Evolutionary conservation across 2,797 vertebrate genomes (phyloP).

Genomic region (Characodon lateralis): DNA sequence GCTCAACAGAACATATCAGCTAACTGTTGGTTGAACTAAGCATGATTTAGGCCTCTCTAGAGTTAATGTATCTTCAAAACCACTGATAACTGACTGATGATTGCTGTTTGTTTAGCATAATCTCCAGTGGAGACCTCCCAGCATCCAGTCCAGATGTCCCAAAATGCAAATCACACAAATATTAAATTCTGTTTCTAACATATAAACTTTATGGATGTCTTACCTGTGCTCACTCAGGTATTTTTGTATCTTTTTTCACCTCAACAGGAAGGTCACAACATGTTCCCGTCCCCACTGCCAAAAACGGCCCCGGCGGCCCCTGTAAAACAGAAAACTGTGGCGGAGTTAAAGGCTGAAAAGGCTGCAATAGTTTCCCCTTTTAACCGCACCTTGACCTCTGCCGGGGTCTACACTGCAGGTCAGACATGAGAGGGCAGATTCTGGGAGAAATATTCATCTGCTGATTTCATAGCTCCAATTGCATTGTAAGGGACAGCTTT

Average conservation of each 20-base stretch:
- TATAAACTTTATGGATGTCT: constrained; percentile 33
- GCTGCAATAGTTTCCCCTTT: constrained; percentile 66
- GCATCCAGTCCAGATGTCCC: constrained; percentile 35
- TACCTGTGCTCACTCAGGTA: constrained; percentile 7
- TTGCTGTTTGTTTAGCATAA: constrained; percentile 65
- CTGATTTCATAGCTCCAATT: neutral
- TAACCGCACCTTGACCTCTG: constrained; percentile 75
- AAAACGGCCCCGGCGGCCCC: constrained; percentile 69
- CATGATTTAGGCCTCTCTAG: constrained; percentile 53
- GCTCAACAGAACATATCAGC: constrained; percentile 58
- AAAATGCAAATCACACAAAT: constrained; percentile 28
- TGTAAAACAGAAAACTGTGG: constrained; percentile 64
- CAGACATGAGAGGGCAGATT: constrained; percentile 10
- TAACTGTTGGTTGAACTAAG: constrained; percentile 60
- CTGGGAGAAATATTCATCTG: neutral
- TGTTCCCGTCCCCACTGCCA: constrained; percentile 80
- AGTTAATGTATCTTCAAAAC: constrained; percentile 59
- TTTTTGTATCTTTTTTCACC: constrained; percentile 21
- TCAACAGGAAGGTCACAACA: constrained; percentile 74
- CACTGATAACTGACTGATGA: constrained; percentile 60
- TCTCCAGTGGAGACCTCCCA: constrained; percentile 45
- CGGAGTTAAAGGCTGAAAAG: constrained; percentile 77
- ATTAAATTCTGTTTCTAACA: constrained; percentile 65
- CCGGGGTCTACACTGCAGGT: constrained; percentile 80
- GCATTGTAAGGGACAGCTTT: neutral